phyloP scores from a whole-genome alignment of 2,888 invertebrate genomes.

The Stenchaetothrips biformis region DNA sequence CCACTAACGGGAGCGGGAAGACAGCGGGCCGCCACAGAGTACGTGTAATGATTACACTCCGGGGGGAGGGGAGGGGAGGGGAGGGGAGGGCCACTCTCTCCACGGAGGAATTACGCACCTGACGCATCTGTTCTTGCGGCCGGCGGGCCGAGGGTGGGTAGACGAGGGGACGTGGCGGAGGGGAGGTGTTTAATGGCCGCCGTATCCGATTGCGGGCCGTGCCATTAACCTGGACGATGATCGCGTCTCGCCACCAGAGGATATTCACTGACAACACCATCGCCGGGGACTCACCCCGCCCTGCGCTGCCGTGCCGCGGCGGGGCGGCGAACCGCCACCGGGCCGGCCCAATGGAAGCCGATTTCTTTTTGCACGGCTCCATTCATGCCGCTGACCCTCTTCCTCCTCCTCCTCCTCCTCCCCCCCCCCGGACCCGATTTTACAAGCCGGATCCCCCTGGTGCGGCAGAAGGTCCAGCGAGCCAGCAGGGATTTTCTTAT shows the following conservation, averaged over 20 bases:
- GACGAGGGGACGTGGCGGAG: background rate
- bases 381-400: no score
- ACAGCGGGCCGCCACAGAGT: background rate
- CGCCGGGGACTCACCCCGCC: background rate
- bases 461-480: no score
- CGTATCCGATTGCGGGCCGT: background rate
- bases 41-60: conserved; percentile 16
- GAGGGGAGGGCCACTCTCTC: background rate
- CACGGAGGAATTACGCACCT: background rate
- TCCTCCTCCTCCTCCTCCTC: no score
- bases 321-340: background rate
- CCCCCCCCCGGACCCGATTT: no score
- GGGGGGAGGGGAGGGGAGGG: background rate
- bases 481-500: no score
- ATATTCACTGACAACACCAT: background rate
- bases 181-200: background rate
- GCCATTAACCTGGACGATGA: background rate
- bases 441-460: no score
- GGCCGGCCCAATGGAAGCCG: no score
- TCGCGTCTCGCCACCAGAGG: background rate
- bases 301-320: background rate
- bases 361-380: no score
- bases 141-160: background rate
- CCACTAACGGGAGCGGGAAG: background rate
- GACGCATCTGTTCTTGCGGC: background rate